phyloP scores from a whole-genome alignment of 2,797 vertebrate species.

The Cossypha polioptera region DNA sequence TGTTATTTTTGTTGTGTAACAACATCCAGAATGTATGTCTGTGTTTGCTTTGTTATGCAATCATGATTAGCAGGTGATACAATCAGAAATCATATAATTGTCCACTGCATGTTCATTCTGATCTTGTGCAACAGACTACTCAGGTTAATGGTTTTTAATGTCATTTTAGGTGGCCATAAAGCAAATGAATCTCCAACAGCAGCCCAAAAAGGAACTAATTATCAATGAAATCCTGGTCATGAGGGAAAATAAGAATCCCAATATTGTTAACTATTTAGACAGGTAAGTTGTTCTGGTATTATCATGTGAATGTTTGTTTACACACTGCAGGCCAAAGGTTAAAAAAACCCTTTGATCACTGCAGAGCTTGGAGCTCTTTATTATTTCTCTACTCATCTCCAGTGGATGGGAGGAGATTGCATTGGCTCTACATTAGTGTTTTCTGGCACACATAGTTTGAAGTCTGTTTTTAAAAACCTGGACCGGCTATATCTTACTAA shows the following conservation, averaged over 20 bases:
- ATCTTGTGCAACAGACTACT: not conserved
- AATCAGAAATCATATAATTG: not conserved
- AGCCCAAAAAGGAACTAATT: conserved; percentile 99
- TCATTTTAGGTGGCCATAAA: conserved; percentile 94
- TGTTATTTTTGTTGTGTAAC: not conserved
- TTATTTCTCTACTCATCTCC: not conserved
- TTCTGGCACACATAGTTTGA: not conserved
- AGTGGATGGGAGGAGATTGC: not conserved
- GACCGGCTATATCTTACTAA: not conserved
- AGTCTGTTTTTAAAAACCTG: not conserved
- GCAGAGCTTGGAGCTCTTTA: not conserved
- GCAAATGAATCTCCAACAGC: conserved; percentile 98
- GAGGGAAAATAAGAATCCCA: conserved; percentile 99
- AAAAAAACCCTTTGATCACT: not conserved
- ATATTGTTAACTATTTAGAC: conserved; percentile 99
- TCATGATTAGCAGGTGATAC: not conserved
- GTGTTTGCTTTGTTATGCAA: not conserved
- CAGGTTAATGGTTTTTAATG: not conserved
- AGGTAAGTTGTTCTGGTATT: conserved; percentile 79
- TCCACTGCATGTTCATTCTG: not conserved
- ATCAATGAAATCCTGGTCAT: conserved; percentile 99
- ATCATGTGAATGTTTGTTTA: not conserved
- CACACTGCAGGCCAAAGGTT: not conserved
- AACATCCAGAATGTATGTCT: fast-evolving
- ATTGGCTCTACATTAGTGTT: not conserved